These are phyloP conservation scores for Hydriomena furcata DNA, from an alignment of 2,888 invertebrate genomes.

Conservation along the genomic window DNA sequence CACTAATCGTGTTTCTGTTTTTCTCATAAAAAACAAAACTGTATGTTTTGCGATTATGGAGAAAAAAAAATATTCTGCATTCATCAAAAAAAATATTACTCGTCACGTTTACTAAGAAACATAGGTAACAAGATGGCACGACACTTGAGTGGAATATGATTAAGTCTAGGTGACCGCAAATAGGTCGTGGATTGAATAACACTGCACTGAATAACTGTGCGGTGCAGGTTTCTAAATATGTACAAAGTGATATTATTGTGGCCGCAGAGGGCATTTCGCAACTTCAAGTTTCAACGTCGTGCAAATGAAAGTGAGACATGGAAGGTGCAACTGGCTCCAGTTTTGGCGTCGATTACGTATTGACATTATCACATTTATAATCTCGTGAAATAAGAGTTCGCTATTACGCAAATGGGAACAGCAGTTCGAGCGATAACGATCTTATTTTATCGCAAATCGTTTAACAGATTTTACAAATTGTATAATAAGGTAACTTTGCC, in stretches of 20 bases:
- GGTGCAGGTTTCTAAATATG: conserved; percentile 78
- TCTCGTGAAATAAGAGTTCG: conserved; percentile 33
- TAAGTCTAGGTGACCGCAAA: conserved; percentile 71
- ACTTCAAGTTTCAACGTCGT: conserved; percentile 41
- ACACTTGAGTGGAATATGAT: conserved; percentile 43
- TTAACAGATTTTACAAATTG: background rate
- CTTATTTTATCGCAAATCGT: conserved; percentile 6
- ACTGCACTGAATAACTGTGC: conserved; percentile 54
- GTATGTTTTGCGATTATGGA: too few species aligned
- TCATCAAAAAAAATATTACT: too few species aligned
- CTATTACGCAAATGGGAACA: conserved; percentile 29
- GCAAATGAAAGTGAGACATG: conserved; percentile 39
- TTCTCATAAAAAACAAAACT: too few species aligned
- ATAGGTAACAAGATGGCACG: conserved; percentile 24
- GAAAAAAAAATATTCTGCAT: too few species aligned
- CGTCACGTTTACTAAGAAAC: too few species aligned
- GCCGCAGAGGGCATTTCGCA: conserved; percentile 70
- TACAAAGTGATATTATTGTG: conserved; percentile 70
- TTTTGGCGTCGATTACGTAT: conserved; percentile 38
- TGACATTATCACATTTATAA: conserved; percentile 34
- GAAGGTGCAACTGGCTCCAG: conserved; percentile 37
- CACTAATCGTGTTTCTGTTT: too few species aligned
- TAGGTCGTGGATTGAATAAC: conserved; percentile 80
- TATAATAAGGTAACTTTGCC: conserved; percentile 1
- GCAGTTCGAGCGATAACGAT: conserved; percentile 16